A percentile compares a stretch with the other conserved stretches of the same genome.
Evolutionary conservation across 2,797 vertebrate species (phyloP).

Genomic region (Mustela erminea): DNA sequence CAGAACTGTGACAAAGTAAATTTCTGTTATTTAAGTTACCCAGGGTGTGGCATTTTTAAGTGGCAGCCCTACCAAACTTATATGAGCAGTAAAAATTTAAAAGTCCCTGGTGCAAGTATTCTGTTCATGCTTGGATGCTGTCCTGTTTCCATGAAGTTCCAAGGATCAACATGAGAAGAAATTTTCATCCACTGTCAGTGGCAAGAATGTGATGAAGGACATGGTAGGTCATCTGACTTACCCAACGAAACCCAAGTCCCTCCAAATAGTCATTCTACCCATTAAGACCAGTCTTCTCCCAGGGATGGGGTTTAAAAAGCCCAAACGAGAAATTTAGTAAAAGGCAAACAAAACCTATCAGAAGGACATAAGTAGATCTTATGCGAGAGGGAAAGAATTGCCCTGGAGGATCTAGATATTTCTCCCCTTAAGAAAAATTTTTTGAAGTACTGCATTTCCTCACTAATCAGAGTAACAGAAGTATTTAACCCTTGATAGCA

Average conservation of each 20-base stretch:
- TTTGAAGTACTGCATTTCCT: slow-evolving; percentile 17
- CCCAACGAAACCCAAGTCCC: background rate
- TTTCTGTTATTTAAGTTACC: background rate
- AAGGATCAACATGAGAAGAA: background rate
- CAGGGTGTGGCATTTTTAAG: background rate
- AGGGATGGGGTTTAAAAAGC: background rate
- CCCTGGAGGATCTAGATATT: background rate
- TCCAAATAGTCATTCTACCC: background rate
- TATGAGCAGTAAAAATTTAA: background rate
- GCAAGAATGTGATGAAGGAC: background rate
- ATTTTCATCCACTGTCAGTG: background rate
- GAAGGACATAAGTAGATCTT: background rate
- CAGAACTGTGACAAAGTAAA: slow-evolving; percentile 26
- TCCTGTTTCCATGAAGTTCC: background rate
- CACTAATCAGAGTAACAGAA: background rate
- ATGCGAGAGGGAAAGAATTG: background rate
- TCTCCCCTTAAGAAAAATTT: background rate
- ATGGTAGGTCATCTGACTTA: background rate
- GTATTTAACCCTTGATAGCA: background rate
- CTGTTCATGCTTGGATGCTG: background rate
- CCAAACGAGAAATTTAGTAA: background rate
- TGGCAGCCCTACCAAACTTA: background rate
- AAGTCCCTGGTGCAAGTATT: background rate
- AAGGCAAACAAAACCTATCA: background rate
- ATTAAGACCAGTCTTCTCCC: background rate